These are phyloP conservation scores for Sclerodermus sp. DNA, from an alignment of 2,888 invertebrate species.

Conservation along the genomic window DNA sequence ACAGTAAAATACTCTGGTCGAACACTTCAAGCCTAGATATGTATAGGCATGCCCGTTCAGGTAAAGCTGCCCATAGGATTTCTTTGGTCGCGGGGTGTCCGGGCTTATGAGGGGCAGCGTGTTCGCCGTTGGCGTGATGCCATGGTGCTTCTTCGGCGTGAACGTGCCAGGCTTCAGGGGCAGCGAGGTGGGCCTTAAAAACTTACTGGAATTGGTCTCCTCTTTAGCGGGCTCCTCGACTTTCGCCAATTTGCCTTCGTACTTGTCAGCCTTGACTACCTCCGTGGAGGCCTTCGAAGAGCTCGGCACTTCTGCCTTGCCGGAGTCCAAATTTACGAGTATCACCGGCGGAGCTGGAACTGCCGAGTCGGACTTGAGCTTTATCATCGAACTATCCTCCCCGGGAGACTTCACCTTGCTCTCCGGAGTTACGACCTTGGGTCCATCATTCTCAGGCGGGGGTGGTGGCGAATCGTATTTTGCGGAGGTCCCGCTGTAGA, in stretches of 20 bases:
- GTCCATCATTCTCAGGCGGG: constrained; percentile 23
- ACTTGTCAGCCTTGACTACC: constrained; percentile 26
- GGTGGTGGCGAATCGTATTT: constrained; percentile 26
- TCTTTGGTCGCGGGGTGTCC: constrained; percentile 87
- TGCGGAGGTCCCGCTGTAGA: constrained; percentile 15
- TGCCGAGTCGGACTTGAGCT: not conserved
- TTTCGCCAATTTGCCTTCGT: constrained; percentile 25
- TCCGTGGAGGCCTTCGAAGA: too few relatives aligned
- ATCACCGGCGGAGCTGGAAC: constrained; percentile 24
- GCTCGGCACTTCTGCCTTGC: constrained; percentile 36
- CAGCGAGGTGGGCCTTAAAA: constrained; percentile 79
- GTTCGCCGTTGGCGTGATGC: constrained; percentile 79
- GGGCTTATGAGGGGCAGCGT: constrained; percentile 85
- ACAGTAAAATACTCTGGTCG: constrained; percentile 89
- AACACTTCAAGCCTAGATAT: constrained; percentile 86
- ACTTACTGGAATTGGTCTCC: constrained; percentile 66
- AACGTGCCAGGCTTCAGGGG: constrained; percentile 84
- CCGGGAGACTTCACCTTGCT: too few relatives aligned
- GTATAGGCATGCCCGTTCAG: constrained; percentile 91
- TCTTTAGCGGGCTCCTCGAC: constrained; percentile 21
- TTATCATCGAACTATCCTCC: too few relatives aligned
- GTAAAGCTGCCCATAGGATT: constrained; percentile 86
- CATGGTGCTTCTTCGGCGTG: constrained; percentile 78
- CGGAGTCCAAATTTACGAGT: constrained; percentile 31
- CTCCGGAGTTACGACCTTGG: too few relatives aligned